Evolutionary conservation across 1,140 invertebrate species (phyloP).

Genomic region (Notospermus geniculatus): DNA sequence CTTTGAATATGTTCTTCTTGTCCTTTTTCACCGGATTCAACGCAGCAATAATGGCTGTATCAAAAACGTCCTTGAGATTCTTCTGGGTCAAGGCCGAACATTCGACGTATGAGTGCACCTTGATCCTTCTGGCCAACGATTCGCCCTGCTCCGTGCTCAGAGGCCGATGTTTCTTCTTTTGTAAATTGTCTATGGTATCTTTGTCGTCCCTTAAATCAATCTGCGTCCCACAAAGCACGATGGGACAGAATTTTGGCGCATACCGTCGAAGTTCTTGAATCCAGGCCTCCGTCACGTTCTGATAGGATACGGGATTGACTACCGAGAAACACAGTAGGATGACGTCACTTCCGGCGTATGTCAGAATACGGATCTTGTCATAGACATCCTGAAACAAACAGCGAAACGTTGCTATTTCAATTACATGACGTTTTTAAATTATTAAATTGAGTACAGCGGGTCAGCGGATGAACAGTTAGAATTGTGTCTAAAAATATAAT

Average conservation of each 20-base stretch:
- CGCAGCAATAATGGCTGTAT: conserved; percentile 76
- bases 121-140: conserved; percentile 65
- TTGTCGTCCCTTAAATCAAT: conserved; percentile 45
- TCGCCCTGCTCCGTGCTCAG: conserved; percentile 73
- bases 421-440: too few species aligned
- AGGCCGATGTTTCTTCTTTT: conserved; percentile 82
- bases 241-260: conserved; percentile 74
- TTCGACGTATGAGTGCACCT: conserved; percentile 86
- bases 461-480: too few species aligned
- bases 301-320: conserved; percentile 95
- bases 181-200: conserved; percentile 72
- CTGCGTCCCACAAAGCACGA: conserved; percentile 71
- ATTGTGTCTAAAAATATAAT: too few species aligned
- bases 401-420: neutral
- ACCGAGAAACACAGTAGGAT: conserved; percentile 99
- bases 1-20: neutral
- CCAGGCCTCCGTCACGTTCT: conserved; percentile 92
- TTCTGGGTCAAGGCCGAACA: conserved; percentile 87
- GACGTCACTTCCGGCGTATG: conserved; percentile 97
- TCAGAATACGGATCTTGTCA: conserved; percentile 85
- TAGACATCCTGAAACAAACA: conserved; percentile 79
- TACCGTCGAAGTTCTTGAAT: conserved; percentile 65
- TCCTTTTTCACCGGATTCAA: conserved; percentile 45
- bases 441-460: too few species aligned
- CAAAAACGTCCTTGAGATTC: conserved; percentile 88